phyloP scores from a whole-genome alignment of 2,113 vertebrate genomes.

The Mobula hypostoma region DNA sequence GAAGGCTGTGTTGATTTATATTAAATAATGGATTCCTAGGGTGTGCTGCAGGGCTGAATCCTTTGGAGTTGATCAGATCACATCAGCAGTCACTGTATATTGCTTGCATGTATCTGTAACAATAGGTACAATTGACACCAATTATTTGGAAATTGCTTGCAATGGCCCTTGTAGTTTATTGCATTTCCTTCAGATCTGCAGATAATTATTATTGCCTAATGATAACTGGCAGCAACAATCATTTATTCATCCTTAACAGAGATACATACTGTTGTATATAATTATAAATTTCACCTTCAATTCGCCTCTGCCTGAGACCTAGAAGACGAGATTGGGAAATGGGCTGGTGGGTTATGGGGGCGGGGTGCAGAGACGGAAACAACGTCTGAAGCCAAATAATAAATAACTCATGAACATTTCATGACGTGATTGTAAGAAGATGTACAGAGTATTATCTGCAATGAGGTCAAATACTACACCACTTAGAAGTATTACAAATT shows the following conservation, averaged over 20 bases:
- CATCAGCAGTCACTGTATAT: neutral
- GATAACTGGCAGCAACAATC: conserved; percentile 14
- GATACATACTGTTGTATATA: neutral
- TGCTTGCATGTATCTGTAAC: neutral
- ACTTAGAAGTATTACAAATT: neutral
- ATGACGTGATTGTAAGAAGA: neutral
- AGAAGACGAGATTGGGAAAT: neutral
- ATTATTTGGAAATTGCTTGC: conserved; percentile 33
- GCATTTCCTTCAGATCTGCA: conserved; percentile 13
- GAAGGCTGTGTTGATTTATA: neutral
- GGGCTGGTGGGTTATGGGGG: too few relatives aligned
- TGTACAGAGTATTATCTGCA: neutral
- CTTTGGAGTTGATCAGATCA: neutral
- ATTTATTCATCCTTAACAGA: neutral
- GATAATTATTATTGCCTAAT: conserved; percentile 18
- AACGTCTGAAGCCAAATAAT: conserved; percentile 11
- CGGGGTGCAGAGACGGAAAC: neutral
- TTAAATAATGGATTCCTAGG: neutral
- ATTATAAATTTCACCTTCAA: neutral
- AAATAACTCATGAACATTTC: neutral
- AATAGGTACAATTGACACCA: conserved; percentile 6
- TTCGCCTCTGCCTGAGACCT: neutral
- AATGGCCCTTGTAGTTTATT: neutral
- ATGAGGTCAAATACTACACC: neutral
- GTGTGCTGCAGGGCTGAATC: neutral